Evolutionary conservation across 2,113 vertebrate genomes (phyloP), one percentile per base, ranked within the genome.

Genomic region (Cebus imitator): DNA sequence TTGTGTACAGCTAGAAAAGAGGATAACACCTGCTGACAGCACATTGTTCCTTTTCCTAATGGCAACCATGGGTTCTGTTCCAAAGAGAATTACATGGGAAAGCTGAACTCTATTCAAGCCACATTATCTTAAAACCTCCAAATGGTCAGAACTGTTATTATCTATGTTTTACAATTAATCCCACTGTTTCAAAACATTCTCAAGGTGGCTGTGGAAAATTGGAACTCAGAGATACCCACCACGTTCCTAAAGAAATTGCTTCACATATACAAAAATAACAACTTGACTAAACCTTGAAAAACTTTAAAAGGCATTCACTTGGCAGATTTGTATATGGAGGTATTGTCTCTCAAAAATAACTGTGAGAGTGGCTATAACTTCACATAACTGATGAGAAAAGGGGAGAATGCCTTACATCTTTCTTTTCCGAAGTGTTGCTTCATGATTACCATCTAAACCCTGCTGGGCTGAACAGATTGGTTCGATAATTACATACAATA

Each of bases 401-500:
- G 97, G 97, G 97, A 98, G 97, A 98, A 98, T 97, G 98, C 98
- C 98, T 98, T 98, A 96, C 98, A 98, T 98, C 98, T 97, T 98
- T 98, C 98, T 99, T 99, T 99, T 99, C 99, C 99, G 98, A 99
- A 99, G 99, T 99, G 99, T 99, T 98, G 99, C 99, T 99, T 99
- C 99, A 98, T 99, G 99, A 99, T 99, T 99, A 99, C 99, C 98
- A 99, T 99, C 99, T 99, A 98, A 99, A 99, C 98, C 99, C 99
- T 98, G 99, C 99, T 99, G 99, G 99, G 99, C 99, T 99, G 99
- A 99, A 99, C 99, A 99, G 99, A 99, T 99, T 99, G 99, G 99
- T 97, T 99, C 98, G 99, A 99, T 99, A 99, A 99, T 99, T 99
- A 99, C 99, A 99, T 99, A 99, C 99, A 99, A 99, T 99, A 99